Evolutionary conservation across 2,888 invertebrate genomes (phyloP), one percentile per base, ranked within the genome.

Genomic region (Phengaris arion): DNA sequence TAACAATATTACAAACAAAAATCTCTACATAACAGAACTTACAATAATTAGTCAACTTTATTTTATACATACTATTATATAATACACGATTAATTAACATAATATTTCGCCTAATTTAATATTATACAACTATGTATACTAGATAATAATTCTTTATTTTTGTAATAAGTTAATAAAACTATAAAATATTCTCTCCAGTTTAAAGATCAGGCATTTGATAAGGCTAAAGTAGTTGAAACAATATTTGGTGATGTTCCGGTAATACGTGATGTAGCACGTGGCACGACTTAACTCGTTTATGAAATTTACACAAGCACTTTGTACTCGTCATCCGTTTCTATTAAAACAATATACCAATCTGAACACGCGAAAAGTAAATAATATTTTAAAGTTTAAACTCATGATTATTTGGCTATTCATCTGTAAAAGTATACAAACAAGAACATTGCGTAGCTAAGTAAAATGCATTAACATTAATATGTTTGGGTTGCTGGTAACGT

Each of bases 1-100:
- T 92, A 93, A 93, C 93, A 93, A 93, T 91, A 91, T 92, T 93
- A 92, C 93, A 93, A 93, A 93, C 92, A 92, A 93, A 93, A 93
- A 92, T 90, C 90, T 92, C 92, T 93, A 93, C 93, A 93, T 92
- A 93, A 93, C 93, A 93, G 89, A 93, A 93, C 93, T 93, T 93
- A 93, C 87, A 89, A 85, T 90, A 90, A 93, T 93, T 93, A 93
- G 92, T 93, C 92, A 93, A 93, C 93, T 93, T 93, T 91, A 91
- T 90, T 90, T 92, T 92, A 92, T 92, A 93, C 92, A 93, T 87
- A 89, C 88, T 92, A 92, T 92, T 86, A 87, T 93, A 93, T 92
- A 86, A 87, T 93, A 93, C 92, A 92, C 87, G 89, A 93, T 92
- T 89, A 90, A 89, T 90, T 91, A 92, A 93, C 92, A 90, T 91